Percentiles rank a stretch among this genome's conserved stretches.
Evolutionary conservation across 2,797 vertebrate genomes (phyloP).

Genomic region (Schizopygopsis malacanthus): DNA sequence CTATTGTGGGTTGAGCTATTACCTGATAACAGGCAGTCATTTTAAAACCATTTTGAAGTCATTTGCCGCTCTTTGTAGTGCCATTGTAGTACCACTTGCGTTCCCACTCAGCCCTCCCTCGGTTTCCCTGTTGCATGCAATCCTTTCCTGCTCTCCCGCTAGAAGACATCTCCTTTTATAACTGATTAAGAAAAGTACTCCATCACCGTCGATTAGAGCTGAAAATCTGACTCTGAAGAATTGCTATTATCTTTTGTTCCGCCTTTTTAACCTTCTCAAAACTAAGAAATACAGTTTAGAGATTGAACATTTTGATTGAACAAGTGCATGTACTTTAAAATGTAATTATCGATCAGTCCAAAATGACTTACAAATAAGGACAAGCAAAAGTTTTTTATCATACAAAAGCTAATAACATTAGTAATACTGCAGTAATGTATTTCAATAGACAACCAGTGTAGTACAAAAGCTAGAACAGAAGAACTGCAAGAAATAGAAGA

Average conservation of each 20-base stretch:
- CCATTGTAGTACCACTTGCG: slow-evolving; percentile 55
- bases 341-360: neutral
- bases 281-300: neutral
- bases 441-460: neutral
- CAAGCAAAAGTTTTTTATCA: slow-evolving; percentile 5
- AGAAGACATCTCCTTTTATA: slow-evolving; percentile 37
- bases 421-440: neutral
- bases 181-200: slow-evolving; percentile 38
- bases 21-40: slow-evolving; percentile 60
- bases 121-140: slow-evolving; percentile 5
- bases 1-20: slow-evolving; percentile 59
- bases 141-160: neutral
- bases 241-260: neutral
- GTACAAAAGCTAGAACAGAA: neutral
- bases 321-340: neutral
- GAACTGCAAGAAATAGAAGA: neutral
- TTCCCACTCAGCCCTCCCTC: slow-evolving; percentile 44
- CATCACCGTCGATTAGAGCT: neutral
- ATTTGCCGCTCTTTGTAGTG: slow-evolving; percentile 58
- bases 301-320: neutral
- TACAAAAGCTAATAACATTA: neutral
- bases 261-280: neutral
- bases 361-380: neutral
- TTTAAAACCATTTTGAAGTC: slow-evolving; percentile 60
- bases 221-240: slow-evolving; percentile 20